Conservation (phyloP, 2,113 vertebrate genomes). For the Butastur rufipennis region DNA sequence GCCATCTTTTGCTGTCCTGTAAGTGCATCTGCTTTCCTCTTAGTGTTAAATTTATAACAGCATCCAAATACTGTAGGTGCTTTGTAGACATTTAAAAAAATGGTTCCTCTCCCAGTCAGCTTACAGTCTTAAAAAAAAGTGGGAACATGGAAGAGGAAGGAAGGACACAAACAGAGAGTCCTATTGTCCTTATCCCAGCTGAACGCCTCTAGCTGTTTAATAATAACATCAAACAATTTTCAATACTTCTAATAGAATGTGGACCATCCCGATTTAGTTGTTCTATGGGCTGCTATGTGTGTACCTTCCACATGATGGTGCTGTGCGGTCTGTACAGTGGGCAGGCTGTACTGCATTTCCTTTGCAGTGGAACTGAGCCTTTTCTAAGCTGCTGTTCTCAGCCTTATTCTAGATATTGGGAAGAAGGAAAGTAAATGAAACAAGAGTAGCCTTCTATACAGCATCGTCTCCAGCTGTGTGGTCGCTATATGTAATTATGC, state of each 20-base stretch:
- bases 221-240: neutral
- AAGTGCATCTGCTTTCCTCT: neutral
- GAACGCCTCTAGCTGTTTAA: neutral
- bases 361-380: neutral
- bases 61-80: neutral
- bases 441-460: neutral
- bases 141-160: neutral
- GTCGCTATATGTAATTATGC: neutral
- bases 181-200: neutral
- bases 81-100: neutral
- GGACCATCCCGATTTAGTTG: neutral
- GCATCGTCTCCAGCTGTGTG: neutral
- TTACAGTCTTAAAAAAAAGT: neutral
- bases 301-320: conserved; percentile 34
- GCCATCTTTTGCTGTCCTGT: neutral
- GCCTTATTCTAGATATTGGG: neutral
- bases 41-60: neutral
- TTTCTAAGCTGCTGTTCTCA: neutral
- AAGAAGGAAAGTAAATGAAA: neutral
- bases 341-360: neutral
- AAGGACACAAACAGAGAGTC: neutral
- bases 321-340: neutral
- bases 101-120: neutral
- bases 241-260: neutral
- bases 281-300: neutral